Conservation (phyloP, 2,113 vertebrate genomes). For the Hirundichthys speculiger region DNA sequence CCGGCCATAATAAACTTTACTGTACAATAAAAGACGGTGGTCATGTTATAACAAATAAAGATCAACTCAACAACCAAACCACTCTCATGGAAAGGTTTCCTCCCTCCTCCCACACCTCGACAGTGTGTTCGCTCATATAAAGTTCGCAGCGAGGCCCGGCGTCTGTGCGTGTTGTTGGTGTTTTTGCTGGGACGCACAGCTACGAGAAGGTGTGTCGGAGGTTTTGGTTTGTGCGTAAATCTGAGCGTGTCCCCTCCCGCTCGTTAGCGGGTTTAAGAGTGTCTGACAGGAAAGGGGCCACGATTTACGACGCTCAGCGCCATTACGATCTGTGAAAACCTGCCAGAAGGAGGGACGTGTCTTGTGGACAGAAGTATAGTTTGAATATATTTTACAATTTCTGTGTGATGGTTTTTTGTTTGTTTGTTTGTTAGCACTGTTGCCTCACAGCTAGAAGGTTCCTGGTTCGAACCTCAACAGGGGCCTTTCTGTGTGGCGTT, state of each 20-base stretch:
- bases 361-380: slow-evolving; percentile 15
- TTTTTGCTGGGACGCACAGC: slow-evolving; percentile 2
- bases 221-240: slow-evolving; percentile 10
- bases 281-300: slow-evolving; percentile 34
- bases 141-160: too few species aligned
- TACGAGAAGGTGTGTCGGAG: slow-evolving; percentile 25
- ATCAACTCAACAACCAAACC: slow-evolving; percentile 21
- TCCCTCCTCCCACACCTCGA: slow-evolving; percentile 48
- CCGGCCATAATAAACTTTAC: slow-evolving; percentile 20
- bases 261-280: slow-evolving; percentile 55
- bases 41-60: slow-evolving; percentile 54
- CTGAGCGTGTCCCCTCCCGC: slow-evolving; percentile 31
- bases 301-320: slow-evolving; percentile 18
- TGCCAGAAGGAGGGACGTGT: slow-evolving; percentile 27
- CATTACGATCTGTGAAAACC: slow-evolving; percentile 41
- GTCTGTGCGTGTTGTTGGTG: slow-evolving; percentile 17
- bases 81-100: slow-evolving; percentile 53
- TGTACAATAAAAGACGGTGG: slow-evolving; percentile 26
- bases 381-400: slow-evolving; percentile 8
- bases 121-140: slow-evolving; percentile 13
- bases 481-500: too few species aligned
- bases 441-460: too few species aligned
- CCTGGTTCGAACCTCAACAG: too few species aligned
- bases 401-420: slow-evolving; percentile 4
- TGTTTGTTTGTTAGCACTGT: not conserved